These are phyloP conservation scores for Nannospalax galili DNA, from an alignment of 2,113 vertebrate species.

Conservation along the genomic window DNA sequence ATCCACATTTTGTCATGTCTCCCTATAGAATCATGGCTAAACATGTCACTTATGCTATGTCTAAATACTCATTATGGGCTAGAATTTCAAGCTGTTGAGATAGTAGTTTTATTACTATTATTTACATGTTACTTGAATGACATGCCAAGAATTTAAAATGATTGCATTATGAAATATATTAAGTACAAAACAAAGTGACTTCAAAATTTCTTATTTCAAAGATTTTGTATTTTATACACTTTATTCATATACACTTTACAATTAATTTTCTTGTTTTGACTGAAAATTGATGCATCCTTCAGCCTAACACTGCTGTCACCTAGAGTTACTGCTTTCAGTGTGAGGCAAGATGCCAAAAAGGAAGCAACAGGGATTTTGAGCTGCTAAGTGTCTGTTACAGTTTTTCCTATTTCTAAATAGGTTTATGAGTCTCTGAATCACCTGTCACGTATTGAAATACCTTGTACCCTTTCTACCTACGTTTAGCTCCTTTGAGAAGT, in stretches of 20 bases:
- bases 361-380: background rate
- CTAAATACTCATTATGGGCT: background rate
- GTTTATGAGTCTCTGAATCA: background rate
- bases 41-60: background rate
- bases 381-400: background rate
- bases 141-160: constrained; percentile 63
- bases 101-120: constrained; percentile 65
- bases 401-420: constrained; percentile 14
- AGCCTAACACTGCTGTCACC: background rate
- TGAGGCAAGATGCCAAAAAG: background rate
- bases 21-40: background rate
- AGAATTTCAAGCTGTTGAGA: constrained; percentile 53
- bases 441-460: background rate
- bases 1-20: background rate
- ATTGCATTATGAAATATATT: constrained; percentile 38
- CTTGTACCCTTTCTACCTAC: background rate
- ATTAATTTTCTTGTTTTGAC: constrained; percentile 9
- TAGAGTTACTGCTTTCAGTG: too few relatives aligned
- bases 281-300: background rate
- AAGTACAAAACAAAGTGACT: constrained; percentile 54
- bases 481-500: background rate
- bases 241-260: constrained; percentile 1
- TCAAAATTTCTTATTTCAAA: constrained; percentile 66
- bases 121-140: constrained; percentile 48
- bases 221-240: constrained; percentile 41